Conservation (phyloP, 2,113 vertebrate species). For the Glaucomys volans region DNA sequence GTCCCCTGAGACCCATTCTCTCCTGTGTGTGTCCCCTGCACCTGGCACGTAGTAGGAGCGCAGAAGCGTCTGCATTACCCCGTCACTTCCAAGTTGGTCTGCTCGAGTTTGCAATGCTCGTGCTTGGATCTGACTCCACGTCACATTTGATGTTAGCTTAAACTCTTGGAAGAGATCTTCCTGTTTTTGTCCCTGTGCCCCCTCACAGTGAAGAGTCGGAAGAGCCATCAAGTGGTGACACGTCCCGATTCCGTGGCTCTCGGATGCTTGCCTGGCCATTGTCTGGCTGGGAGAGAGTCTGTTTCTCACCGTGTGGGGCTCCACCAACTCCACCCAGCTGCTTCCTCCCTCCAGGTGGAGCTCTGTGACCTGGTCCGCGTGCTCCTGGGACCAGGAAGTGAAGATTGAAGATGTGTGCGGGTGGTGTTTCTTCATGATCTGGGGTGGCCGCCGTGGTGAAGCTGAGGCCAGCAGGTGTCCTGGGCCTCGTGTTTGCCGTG, state of each 20-base stretch:
- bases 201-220: neutral
- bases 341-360: neutral
- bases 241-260: neutral
- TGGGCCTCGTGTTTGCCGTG: neutral
- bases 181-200: neutral
- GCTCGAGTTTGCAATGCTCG: neutral
- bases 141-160: neutral
- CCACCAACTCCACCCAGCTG: neutral
- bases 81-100: neutral
- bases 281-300: neutral
- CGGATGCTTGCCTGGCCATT: neutral
- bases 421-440: neutral
- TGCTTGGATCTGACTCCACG: neutral
- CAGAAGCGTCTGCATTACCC: neutral
- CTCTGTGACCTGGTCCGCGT: neutral
- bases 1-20: neutral
- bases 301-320: neutral
- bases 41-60: neutral
- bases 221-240: neutral
- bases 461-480: neutral
- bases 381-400: neutral
- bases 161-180: neutral
- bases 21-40: neutral
- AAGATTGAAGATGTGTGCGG: too few relatives aligned
- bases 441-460: too few relatives aligned